A percentile compares a stretch with the other conserved stretches of the same genome.
Evolutionary conservation across 2,113 vertebrate species (phyloP).

Genomic region (Corapipo altera): DNA sequence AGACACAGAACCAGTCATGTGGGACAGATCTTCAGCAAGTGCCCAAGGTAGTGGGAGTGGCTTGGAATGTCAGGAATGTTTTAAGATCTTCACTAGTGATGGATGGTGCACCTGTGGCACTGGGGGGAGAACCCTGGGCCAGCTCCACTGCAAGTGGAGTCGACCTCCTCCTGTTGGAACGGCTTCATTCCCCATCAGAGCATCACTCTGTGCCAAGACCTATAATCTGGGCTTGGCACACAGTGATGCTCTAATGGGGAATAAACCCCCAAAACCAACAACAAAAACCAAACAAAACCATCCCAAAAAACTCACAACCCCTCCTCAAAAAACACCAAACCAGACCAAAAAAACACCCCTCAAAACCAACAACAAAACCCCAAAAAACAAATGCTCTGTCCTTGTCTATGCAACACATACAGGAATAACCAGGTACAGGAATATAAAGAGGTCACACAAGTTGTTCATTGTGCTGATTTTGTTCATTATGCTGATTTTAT

Average conservation of each 20-base stretch:
- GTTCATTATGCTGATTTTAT: not conserved
- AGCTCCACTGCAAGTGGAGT: not conserved
- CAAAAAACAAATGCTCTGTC: not conserved
- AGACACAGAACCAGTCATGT: not conserved
- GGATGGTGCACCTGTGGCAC: too few relatives aligned
- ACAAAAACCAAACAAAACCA: not conserved
- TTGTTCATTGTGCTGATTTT: not conserved
- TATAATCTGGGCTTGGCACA: not conserved
- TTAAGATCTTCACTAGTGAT: not conserved
- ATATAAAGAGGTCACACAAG: too few relatives aligned
- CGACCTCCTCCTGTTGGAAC: not conserved
- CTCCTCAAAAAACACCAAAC: not conserved
- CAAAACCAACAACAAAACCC: not conserved
- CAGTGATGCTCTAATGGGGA: too few relatives aligned
- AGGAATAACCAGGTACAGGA: not conserved
- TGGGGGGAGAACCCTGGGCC: accelerated
- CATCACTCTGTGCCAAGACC: not conserved
- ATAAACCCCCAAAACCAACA: not conserved
- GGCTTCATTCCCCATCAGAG: not conserved
- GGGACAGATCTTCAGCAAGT: not conserved
- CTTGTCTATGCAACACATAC: not conserved
- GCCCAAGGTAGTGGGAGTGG: not conserved
- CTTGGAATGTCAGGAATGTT: not conserved
- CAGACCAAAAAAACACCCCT: not conserved
- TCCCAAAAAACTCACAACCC: not conserved